phyloP scores from a whole-genome alignment of 2,888 invertebrate genomes.

The Dasypogon diadema region DNA sequence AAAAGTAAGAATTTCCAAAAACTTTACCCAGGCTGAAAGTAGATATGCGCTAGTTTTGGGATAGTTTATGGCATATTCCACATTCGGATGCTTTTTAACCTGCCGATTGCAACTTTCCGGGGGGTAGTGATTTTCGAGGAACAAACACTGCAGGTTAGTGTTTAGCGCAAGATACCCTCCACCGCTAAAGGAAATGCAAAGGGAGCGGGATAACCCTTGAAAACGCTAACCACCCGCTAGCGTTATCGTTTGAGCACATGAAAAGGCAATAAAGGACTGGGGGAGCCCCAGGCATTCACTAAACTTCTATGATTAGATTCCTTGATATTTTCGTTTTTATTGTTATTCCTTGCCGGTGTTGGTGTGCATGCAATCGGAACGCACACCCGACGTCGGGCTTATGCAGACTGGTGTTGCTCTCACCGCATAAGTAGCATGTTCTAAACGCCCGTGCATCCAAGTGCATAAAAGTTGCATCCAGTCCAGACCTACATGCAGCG shows the following conservation, averaged over 20 bases:
- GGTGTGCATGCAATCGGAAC: constrained; percentile 37
- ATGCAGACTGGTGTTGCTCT: neutral
- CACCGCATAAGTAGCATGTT: neutral
- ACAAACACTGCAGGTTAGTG: neutral
- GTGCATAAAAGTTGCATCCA: neutral
- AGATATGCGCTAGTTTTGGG: no score
- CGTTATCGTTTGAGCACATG: constrained; percentile 41
- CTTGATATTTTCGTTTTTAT: constrained; percentile 46
- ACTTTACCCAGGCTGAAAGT: no score
- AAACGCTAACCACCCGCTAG: constrained; percentile 5
- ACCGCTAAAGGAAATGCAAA: neutral
- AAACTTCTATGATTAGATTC: constrained; percentile 43
- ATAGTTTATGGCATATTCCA: no score
- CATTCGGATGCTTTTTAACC: constrained; percentile 11
- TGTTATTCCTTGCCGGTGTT: constrained; percentile 17
- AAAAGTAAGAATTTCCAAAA: no score
- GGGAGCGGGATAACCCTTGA: neutral
- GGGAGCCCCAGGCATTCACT: constrained; percentile 16
- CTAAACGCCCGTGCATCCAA: constrained; percentile 5
- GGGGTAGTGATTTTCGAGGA: neutral
- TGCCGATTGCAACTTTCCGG: neutral
- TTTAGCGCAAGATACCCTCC: no score
- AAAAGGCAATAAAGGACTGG: constrained; percentile 35
- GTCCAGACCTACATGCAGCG: neutral
- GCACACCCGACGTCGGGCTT: constrained; percentile 4